Base-by-base conservation (phyloP, 2,113 vertebrate genomes). In the Rhinoderma darwinii region DNA sequence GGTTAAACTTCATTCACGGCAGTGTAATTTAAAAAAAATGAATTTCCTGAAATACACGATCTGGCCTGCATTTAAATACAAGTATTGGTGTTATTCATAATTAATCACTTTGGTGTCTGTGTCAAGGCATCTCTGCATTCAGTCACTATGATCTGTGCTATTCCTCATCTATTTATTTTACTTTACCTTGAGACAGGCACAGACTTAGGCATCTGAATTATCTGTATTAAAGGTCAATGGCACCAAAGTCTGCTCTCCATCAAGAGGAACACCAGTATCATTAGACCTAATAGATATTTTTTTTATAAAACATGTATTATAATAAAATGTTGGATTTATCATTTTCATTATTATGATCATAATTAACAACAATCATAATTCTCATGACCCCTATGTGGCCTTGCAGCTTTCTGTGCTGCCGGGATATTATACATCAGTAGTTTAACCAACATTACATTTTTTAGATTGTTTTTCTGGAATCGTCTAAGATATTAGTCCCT, bases 11-110 rank as follows among this genome's bases (percentile, higher is more conserved):
- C 66, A 32, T 7, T 77, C 41, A 44, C n/a, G 47, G 72, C 59
- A 41, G 78, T 51, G 54, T 78, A 86, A 86, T 86, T n/a, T 78
- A 86, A 73, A 83, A 74, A n/a, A 44, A n/a, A 73, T 73, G 35
- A 73, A 73, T 74, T 56, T 32, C 74, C 47, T 73, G 66, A 72
- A 37, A 41, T 47, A 84, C 47, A 54, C 32, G 70, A 72, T 73
- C 56, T 73, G 68, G 43, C 37, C 32, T 84, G 22, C 61, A 50
- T 82, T 12, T 72, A 50, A 68, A 70, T 72, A 72, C 47, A 70
- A n/a, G 18, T 8, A 83, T 37, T 44, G 68, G 66, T 54, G 70
- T 35, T 56, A 27, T 54, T 35, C 61, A 56, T 74, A 54, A 56
- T 74, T 18, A 51, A 84, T 73, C 47, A 41, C 47, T 54, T 32